Evolutionary conservation across 2,113 vertebrate genomes (phyloP), one percentile per base, ranked within the genome.

Genomic region (Rhynchomys soricoides): DNA sequence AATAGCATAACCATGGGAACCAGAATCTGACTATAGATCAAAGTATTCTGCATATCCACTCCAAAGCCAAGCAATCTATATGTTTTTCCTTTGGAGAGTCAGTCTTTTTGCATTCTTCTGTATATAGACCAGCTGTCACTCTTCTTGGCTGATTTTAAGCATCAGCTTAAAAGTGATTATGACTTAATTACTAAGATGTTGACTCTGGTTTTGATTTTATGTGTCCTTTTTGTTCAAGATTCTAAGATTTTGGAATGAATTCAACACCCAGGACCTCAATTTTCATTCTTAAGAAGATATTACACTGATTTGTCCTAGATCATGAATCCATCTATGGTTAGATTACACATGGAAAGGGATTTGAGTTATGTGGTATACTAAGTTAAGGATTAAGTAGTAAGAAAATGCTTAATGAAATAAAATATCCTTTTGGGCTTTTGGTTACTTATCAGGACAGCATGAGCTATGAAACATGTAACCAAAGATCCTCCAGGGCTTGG

Each of bases 401-500:
- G 70, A 43, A 8, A 91, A 68, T 93, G 24, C 59, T 70, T 86
- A 96, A 15, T n/a, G 92, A 91, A 96, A 52, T 34, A 12, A 64
- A n/a, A 83, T 3, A 70, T 89, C 24, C 77, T 93, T 94, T 97
- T 96, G 64, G 21, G 64, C 64, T 77, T 48, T 81, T 57, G 78
- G 52, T n/a, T 81, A 57, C 5, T 57, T 59, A 82, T 87, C 40
- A 95, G 73, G n/a, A 9, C 50, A 94, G 1, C 43, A 93, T 91
- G 62, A 93, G 40, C 37, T 91, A 21, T 87, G 48, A 91, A 55
- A 89, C 86, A 71, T 22, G 68, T 90, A 29, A 2, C 5, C 79
- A 93, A 59, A 97, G 26, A 89, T 86, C 75, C 71, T 96, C 45
- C 3, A 94, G n/a, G 89, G 29, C 77, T 90, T 96, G n/a, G 11